phyloP scores from a whole-genome alignment of 2,113 vertebrate species.

The Lophius piscatorius region DNA sequence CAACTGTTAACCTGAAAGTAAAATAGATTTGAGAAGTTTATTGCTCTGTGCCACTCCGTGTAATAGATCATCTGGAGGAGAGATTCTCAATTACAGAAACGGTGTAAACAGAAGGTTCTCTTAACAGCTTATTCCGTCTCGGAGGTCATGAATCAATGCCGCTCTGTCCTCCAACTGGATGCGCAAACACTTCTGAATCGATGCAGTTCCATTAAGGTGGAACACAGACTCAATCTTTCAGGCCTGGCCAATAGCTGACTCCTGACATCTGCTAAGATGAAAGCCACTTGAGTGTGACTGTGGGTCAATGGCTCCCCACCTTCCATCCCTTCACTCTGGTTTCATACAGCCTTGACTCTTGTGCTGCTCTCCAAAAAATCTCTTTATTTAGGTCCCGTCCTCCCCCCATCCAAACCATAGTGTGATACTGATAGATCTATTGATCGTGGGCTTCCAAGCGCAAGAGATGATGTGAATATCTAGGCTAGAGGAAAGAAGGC shows the following conservation, averaged over 20 bases:
- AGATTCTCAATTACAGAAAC: slow-evolving; percentile 44
- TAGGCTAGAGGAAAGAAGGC: slow-evolving; percentile 22
- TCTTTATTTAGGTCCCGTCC: slow-evolving; percentile 43
- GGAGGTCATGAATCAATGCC: slow-evolving; percentile 68
- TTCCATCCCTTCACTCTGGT: slow-evolving; percentile 18
- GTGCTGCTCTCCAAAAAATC: slow-evolving; percentile 27
- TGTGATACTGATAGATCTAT: slow-evolving; percentile 59
- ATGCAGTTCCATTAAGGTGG: slow-evolving; percentile 72
- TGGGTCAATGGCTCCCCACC: slow-evolving; percentile 60
- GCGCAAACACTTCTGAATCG: slow-evolving; percentile 70
- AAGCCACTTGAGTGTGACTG: slow-evolving; percentile 71
- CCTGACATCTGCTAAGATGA: slow-evolving; percentile 79
- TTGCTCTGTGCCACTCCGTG: slow-evolving; percentile 27
- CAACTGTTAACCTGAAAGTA: slow-evolving; percentile 3
- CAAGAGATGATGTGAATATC: slow-evolving; percentile 41
- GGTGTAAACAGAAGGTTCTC: slow-evolving; percentile 59
- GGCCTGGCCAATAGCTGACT: slow-evolving; percentile 67
- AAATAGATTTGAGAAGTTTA: slow-evolving; percentile 22
- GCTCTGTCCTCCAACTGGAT: slow-evolving; percentile 54
- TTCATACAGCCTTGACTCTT: slow-evolving; percentile 49
- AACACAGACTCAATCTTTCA: slow-evolving; percentile 77
- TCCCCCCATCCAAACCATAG: slow-evolving; percentile 10
- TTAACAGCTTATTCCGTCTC: slow-evolving; percentile 66
- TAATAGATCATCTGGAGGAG: slow-evolving; percentile 37
- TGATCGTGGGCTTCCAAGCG: slow-evolving; percentile 47